Conservation (phyloP, 2,888 invertebrate genomes). For the Spisula subtruncata region DNA sequence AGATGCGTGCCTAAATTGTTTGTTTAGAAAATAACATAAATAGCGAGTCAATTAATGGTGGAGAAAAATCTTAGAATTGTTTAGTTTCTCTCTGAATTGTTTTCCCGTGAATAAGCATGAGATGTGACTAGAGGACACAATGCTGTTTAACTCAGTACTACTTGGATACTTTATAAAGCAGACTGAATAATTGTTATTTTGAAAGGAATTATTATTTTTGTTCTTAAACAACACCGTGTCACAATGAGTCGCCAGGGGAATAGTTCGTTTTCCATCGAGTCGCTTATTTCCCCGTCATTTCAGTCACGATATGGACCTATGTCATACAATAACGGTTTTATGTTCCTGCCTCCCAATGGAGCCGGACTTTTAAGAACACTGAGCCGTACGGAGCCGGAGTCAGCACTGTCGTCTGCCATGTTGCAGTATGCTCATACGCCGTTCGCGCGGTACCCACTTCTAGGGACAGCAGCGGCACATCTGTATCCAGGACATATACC, state of each 20-base stretch:
- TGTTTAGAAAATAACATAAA: constrained; percentile 41
- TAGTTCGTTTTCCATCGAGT: constrained; percentile 80
- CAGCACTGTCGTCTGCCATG: constrained; percentile 42
- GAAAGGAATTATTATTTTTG: constrained; percentile 20
- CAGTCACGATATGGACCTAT: constrained; percentile 73
- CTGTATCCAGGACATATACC: constrained; percentile 44
- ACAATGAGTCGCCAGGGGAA: constrained; percentile 76
- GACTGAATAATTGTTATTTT: neutral
- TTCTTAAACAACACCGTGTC: neutral
- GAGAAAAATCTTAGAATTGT: neutral
- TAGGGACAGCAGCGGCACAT: constrained; percentile 25
- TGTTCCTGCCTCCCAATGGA: constrained; percentile 74
- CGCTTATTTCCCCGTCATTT: constrained; percentile 76
- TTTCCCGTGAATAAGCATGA: neutral
- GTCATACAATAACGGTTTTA: constrained; percentile 73
- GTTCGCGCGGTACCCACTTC: constrained; percentile 48
- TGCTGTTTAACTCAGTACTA: neutral
- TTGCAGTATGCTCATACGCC: constrained; percentile 54
- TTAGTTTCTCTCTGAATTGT: neutral
- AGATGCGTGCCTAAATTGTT: constrained; percentile 44
- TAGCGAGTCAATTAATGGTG: constrained; percentile 44
- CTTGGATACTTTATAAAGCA: neutral
- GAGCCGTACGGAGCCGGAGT: constrained; percentile 13
- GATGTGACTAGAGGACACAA: neutral
- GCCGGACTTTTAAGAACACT: constrained; percentile 47